Conservation (phyloP, 2,888 invertebrate genomes). For the Pyrgus malvae region DNA sequence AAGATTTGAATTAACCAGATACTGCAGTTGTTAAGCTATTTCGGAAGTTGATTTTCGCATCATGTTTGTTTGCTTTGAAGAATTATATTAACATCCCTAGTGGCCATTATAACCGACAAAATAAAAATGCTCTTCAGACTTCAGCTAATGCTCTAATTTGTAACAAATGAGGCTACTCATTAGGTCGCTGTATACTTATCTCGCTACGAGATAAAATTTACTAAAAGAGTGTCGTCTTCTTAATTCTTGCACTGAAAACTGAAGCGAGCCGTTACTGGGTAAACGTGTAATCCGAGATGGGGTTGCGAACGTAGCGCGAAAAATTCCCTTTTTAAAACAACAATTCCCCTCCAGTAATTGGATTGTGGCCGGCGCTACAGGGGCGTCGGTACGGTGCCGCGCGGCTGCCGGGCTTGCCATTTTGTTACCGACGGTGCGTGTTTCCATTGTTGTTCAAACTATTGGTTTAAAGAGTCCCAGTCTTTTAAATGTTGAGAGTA, state of each 20-base stretch:
- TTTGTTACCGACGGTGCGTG: slow-evolving; percentile 27
- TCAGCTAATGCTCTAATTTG: too few species aligned
- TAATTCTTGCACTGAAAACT: slow-evolving; percentile 8
- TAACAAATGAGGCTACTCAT: too few species aligned
- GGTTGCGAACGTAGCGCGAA: slow-evolving; percentile 27
- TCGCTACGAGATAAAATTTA: slow-evolving; percentile 2
- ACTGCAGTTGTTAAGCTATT: too few species aligned
- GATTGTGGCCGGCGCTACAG: slow-evolving; percentile 56
- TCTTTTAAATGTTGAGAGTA: too few species aligned
- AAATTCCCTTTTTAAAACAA: slow-evolving; percentile 43
- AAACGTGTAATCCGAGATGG: slow-evolving; percentile 32
- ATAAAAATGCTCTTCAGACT: too few species aligned
- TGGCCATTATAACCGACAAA: too few species aligned
- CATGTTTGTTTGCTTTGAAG: too few species aligned
- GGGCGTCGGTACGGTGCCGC: slow-evolving; percentile 33
- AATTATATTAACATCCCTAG: neutral
- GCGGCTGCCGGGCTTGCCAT: slow-evolving; percentile 27
- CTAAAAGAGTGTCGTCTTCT: slow-evolving; percentile 21
- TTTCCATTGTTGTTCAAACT: slow-evolving; percentile 4
- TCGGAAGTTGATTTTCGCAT: too few species aligned
- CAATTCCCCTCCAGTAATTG: slow-evolving; percentile 52
- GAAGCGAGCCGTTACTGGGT: slow-evolving; percentile 4
- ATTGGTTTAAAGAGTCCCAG: too few species aligned
- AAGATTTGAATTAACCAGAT: too few species aligned
- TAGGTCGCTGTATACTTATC: slow-evolving; percentile 8